Base-by-base conservation (phyloP, 1,140 invertebrate genomes). In the Medauroidea extradentata region DNA sequence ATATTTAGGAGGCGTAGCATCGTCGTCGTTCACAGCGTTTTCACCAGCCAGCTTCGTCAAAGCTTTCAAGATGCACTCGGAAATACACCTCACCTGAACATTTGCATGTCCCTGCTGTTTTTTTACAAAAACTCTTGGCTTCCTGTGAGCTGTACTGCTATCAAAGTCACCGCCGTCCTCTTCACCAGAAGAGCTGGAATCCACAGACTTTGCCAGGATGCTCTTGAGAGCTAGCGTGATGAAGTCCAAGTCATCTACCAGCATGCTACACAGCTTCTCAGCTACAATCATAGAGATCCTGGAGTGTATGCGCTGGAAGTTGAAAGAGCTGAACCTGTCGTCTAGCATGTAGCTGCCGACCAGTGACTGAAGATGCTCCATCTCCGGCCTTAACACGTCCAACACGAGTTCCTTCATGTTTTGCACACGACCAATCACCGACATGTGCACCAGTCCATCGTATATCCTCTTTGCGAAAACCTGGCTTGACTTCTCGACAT, bases 341-440 rank as follows among this genome's bases (percentile, higher is more conserved):
- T 87, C 85, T 59, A 82, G 79, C 77, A 83, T 83, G 64, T 85
- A 87, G 61, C 83, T 85, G 44, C 71, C 74, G 16, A 86, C 82
- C n/a, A 85, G 79, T 59, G 81, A 77, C 70, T 85, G 83, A 14
- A 87, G 68, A 64, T 84, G 81, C 71, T 84, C 84, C 0, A 84
- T 76, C 73, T 86, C 83, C 0, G 77, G 78, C 62, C 83, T 78
- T n/a, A 86, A 65, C 19, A 71, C 67, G 60, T 76, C 71, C 18
- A 41, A 41, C 13, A 41, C 25, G 3, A 44, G 13, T 27, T 41
- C 48, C 68, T 72, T 16, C 73, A 69, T 11, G 70, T 70, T 21
- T 69, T 71, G 29, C 29, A 43, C 71, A 66, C 60, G 69, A 70
- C 62, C 71, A 62, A 57, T 71, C 66, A 56, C 73, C 73, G 38